Conservation (phyloP, 1,140 invertebrate genomes). For the Archegozetes longisetosus region DNA sequence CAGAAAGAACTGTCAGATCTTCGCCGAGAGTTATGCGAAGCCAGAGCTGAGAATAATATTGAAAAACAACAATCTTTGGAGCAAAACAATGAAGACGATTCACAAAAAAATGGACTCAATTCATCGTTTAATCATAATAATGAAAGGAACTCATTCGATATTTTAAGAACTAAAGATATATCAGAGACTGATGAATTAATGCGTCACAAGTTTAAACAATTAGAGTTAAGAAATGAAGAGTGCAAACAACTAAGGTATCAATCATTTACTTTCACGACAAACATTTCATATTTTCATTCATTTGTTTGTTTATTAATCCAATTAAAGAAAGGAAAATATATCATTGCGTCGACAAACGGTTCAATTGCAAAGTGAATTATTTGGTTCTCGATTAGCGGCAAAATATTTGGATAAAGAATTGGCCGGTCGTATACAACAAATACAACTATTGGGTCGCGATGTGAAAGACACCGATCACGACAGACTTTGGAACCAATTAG, state of each 20-base stretch:
- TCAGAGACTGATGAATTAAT: neutral
- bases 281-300: neutral
- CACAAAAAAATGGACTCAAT: neutral
- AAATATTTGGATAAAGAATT: conserved; percentile 74
- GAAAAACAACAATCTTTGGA: too few relatives aligned
- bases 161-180: neutral
- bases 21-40: neutral
- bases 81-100: neutral
- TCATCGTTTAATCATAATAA: neutral
- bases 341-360: conserved; percentile 34
- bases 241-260: neutral
- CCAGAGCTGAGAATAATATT: neutral
- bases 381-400: conserved; percentile 59
- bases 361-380: conserved; percentile 59
- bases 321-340: conserved; percentile 1
- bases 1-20: neutral
- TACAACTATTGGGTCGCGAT: conserved; percentile 54
- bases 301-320: neutral
- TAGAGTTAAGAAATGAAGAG: neutral
- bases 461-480: conserved; percentile 61
- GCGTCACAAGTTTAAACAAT: neutral
- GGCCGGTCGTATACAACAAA: conserved; percentile 67
- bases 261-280: neutral
- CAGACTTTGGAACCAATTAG: conserved; percentile 63
- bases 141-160: neutral